A percentile compares a stretch with the other conserved stretches of the same genome.
These are phyloP conservation scores for Scrobipalpa costella DNA, from an alignment of 2,888 invertebrate species.

Conservation along the genomic window DNA sequence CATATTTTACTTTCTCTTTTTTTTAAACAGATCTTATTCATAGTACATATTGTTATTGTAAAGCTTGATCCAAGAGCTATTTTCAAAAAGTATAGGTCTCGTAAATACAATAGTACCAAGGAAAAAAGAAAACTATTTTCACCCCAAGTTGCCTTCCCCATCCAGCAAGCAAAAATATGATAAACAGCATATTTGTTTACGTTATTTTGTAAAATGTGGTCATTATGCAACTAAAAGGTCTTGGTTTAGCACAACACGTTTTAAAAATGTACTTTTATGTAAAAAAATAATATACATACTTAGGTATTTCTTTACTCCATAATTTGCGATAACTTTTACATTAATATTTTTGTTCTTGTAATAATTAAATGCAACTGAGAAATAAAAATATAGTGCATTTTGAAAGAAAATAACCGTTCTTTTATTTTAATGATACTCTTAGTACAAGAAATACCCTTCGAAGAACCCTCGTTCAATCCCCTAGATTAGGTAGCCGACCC, in stretches of 20 bases:
- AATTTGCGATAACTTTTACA: constrained; percentile 50
- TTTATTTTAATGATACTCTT: not conserved
- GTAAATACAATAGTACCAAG: not conserved
- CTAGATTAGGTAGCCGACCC: too few relatives aligned
- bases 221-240: constrained; percentile 32
- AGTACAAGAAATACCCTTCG: not conserved
- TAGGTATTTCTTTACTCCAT: constrained; percentile 43
- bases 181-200: too few relatives aligned
- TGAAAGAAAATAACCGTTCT: constrained; percentile 46
- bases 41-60: too few relatives aligned
- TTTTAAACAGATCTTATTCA: too few relatives aligned
- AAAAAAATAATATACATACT: constrained; percentile 45
- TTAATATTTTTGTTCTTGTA: constrained; percentile 51
- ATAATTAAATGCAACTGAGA: constrained; percentile 57
- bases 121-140: too few relatives aligned
- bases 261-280: constrained; percentile 21
- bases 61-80: not conserved
- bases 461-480: too few relatives aligned
- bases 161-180: too few relatives aligned
- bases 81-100: not conserved
- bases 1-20: constrained; percentile 32
- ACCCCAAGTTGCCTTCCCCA: too few relatives aligned
- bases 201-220: constrained; percentile 13
- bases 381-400: constrained; percentile 65
- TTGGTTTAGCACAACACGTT: constrained; percentile 39